A percentile compares a stretch with the other conserved stretches of the same genome.
These are phyloP conservation scores for Hystrix brachyura DNA, from an alignment of 2,113 vertebrate genomes.

Conservation along the genomic window DNA sequence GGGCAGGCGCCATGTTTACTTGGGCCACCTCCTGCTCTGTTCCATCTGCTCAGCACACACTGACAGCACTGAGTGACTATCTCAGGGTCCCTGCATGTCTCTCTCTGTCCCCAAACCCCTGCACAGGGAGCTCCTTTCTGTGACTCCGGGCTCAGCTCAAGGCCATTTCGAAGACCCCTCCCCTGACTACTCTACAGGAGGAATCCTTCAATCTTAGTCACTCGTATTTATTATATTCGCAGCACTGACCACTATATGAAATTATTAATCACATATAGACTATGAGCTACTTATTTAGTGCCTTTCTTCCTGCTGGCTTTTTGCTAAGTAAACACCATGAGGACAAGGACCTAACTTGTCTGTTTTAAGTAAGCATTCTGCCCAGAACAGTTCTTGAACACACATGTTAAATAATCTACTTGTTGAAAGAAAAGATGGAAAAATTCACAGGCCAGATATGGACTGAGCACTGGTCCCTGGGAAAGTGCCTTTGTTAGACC, in stretches of 20 bases:
- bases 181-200: background rate
- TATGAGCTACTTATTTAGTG: background rate
- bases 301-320: background rate
- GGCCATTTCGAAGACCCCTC: background rate
- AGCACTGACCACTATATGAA: background rate
- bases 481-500: background rate
- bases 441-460: background rate
- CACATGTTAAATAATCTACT: background rate
- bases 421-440: background rate
- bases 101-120: background rate
- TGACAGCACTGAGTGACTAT: rapidly evolving
- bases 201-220: background rate
- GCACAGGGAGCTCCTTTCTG: background rate
- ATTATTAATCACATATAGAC: background rate
- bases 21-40: background rate
- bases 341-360: background rate
- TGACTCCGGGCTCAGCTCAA: background rate
- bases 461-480: background rate
- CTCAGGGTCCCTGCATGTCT: rapidly evolving
- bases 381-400: background rate
- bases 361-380: background rate
- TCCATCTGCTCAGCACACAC: background rate
- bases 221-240: background rate
- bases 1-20: rapidly evolving
- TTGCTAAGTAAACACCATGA: background rate